Conservation (phyloP, 2,113 vertebrate genomes). For the Vidua chalybeata region DNA sequence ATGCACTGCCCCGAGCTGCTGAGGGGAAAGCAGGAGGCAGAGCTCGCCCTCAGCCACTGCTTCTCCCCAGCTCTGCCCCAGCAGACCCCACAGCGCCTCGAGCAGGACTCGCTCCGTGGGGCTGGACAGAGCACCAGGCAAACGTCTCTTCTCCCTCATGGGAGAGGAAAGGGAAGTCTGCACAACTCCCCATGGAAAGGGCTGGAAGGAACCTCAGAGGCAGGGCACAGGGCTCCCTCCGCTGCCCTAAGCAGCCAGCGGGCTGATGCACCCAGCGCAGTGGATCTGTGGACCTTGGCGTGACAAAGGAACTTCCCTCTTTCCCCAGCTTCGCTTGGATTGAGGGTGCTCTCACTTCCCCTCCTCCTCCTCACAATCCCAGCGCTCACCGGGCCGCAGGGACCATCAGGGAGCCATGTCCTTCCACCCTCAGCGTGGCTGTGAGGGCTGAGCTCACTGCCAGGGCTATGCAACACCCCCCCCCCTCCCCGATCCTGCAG, state of each 20-base stretch:
- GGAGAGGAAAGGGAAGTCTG: background rate
- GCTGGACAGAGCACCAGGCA: background rate
- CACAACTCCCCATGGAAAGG: background rate
- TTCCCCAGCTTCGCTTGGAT: background rate
- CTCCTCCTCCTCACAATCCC: background rate
- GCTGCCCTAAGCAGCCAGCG: background rate
- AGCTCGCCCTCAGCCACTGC: background rate
- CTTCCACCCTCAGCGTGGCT: background rate
- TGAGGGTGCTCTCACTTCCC: background rate
- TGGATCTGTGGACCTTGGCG: constrained; percentile 12
- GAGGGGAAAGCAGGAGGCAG: background rate
- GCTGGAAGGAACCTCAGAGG: constrained; percentile 14
- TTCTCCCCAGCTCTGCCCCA: background rate
- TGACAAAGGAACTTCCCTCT: background rate
- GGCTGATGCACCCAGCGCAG: constrained; percentile 7
- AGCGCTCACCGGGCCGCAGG: accelerated
- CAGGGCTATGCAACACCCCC: background rate
- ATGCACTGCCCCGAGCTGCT: background rate
- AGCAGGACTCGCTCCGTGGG: background rate
- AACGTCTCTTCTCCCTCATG: accelerated
- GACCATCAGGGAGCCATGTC: background rate
- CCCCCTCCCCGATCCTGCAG: background rate
- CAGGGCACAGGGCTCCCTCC: background rate
- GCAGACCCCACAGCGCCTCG: accelerated
- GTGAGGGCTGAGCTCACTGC: background rate